A percentile compares a stretch with the other conserved stretches of the same genome.
phyloP scores from a whole-genome alignment of 2,113 vertebrate genomes.

The Notarius lentiginosus region DNA sequence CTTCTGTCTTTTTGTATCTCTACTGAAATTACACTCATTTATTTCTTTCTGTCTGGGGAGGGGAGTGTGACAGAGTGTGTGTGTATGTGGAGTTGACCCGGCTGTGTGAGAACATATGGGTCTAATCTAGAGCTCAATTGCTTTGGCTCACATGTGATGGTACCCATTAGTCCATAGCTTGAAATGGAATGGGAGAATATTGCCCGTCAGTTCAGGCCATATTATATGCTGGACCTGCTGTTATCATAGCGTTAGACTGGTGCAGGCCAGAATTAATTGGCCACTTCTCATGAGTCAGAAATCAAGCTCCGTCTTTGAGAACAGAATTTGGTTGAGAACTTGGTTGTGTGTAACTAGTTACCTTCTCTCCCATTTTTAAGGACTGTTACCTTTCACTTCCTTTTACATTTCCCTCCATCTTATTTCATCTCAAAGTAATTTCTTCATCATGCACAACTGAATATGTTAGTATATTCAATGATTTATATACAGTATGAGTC shows the following conservation, averaged over 20 bases:
- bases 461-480: no score
- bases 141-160: constrained; percentile 56
- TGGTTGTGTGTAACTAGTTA: not conserved
- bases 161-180: constrained; percentile 52
- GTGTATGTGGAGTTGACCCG: constrained; percentile 51
- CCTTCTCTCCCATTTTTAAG: not conserved
- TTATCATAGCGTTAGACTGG: constrained; percentile 19
- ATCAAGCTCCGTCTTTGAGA: not conserved
- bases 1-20: constrained; percentile 27
- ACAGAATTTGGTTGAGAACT: not conserved
- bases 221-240: constrained; percentile 46
- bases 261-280: constrained; percentile 37
- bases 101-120: constrained; percentile 53
- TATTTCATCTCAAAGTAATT: not conserved
- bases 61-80: constrained; percentile 35
- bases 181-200: constrained; percentile 44
- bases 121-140: constrained; percentile 57
- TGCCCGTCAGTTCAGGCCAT: constrained; percentile 20
- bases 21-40: constrained; percentile 54
- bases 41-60: constrained; percentile 48
- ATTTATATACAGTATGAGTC: no score
- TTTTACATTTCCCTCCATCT: not conserved
- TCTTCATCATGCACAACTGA: no score
- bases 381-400: not conserved
- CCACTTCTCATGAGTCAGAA: constrained; percentile 10